Evolutionary conservation across 2,113 vertebrate species (phyloP), one percentile per base, ranked within the genome.

Genomic region (Leuciscus idus): DNA sequence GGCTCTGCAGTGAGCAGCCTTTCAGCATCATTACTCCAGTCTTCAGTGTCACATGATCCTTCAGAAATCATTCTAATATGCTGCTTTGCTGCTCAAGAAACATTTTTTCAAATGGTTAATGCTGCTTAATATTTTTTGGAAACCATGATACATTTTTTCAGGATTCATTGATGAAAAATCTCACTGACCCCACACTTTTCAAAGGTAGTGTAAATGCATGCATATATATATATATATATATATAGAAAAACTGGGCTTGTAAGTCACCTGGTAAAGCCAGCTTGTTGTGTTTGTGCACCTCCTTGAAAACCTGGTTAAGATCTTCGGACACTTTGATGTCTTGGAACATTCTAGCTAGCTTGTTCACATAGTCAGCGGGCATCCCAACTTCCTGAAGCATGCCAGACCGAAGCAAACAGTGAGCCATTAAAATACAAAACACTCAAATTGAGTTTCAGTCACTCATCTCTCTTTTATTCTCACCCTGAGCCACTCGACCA

Each of bases 311-410:
- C 86, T 99, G 98, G 92, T 99, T 99, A 91, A 99, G 95, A 92
- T 99, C 98, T 95, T 99, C 98, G 36, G 98, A 99, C 81, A 99
- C 98, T 93, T 99, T 99, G 92, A 99, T 99, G 95, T 99, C 98
- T 85, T 99, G 98, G 92, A 99, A 99, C 98, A 99, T 99, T 90
- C 98, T 95, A 84, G 98, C 98, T 86, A 99, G 94, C 88, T 99
- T 99, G 94, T 99, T 99, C 89, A 99, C 98, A 76, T 99, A 99
- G 93, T 99, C 98, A 50, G 98, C 98, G 28, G 98, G 98, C 98
- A 99, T 99, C 84, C 98, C 98, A 74, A 99, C 98, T 95, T 99
- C 98, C 98, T 99, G 94, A 87, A 64, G 9, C 70, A 52, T 82
- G 2, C 77, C 36, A 85, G 17, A 57, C 23, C 11, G 12, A 73